These are phyloP conservation scores for Belgica antarctica DNA, from an alignment of 2,888 invertebrate genomes.

Conservation along the genomic window DNA sequence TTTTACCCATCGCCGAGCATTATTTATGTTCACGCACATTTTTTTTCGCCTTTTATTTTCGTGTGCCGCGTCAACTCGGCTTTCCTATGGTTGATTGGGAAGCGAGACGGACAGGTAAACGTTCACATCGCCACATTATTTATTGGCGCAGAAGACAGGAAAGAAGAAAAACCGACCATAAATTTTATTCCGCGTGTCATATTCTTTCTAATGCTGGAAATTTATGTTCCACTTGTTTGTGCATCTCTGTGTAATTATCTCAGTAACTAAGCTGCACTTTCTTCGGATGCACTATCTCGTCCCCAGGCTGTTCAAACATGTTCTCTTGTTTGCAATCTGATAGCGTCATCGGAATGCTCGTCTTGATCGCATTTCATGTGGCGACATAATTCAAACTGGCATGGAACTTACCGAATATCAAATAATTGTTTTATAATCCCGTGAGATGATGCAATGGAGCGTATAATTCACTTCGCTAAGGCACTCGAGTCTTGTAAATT, in stretches of 20 bases:
- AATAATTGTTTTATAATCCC: not conserved
- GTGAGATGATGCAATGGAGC: not conserved
- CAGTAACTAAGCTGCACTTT: constrained; percentile 27
- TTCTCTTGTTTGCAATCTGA: constrained; percentile 39
- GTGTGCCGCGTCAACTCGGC: constrained; percentile 5
- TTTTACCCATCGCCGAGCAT: constrained; percentile 11
- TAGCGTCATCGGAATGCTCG: not conserved
- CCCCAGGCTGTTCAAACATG: constrained; percentile 21
- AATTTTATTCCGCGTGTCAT: constrained; percentile 5
- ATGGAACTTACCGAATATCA: constrained; percentile 8
- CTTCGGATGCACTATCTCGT: constrained; percentile 21
- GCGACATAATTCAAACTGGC: not conserved
- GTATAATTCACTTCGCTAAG: not conserved
- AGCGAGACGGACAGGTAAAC: too few relatives aligned
- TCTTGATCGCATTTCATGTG: too few relatives aligned
- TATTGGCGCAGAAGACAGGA: not conserved
- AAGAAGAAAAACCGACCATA: not conserved
- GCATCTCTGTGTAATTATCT: constrained; percentile 15
- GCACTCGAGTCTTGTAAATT: not conserved
- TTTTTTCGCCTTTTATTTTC: not conserved
- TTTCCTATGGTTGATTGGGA: not conserved
- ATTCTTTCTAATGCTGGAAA: not conserved
- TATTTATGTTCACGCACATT: constrained; percentile 23
- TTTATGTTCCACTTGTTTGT: constrained; percentile 20
- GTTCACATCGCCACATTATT: not conserved